Evolutionary conservation across 2,888 invertebrate species (phyloP), one percentile per base, ranked within the genome.

Genomic region (Nyleta sp.): DNA sequence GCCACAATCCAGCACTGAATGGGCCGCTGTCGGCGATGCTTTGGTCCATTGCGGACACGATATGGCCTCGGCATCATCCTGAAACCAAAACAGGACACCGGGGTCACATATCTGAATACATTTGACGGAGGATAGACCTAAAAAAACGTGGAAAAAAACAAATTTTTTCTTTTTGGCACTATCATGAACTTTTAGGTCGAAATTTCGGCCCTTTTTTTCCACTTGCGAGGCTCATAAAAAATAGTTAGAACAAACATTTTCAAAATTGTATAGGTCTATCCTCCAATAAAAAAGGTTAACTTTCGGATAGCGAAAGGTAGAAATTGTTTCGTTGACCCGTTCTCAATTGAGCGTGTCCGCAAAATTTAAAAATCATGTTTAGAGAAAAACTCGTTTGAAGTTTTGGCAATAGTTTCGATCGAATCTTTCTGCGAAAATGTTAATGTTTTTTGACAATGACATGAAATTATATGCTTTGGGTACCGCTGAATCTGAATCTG

Each of bases 11-110:
- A 35, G 5, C 8, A 35, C 2, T 35, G 35, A 35, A 8, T 35
- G 35, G 35, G 35, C 35, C 35, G 35, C 35, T 35, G 35, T 35
- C 35, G 35, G 35, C 35, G 35, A 35, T 35, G 35, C 35, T 35
- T 8, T 35, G 35, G 5, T 35, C 35, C 2, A 3, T 35, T 3
- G 35, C 8, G 35, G 2, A 35, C 35, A 35, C 35, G 2, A 3
- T 35, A 35, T 6, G 35, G 35, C 8, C 35, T 35, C 35, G 8
- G 35, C 35, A 35, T 35, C 35, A 6, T 6, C 8, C 35, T 35
- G n/a, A 35, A 35, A 35, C 8, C 35, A 35, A 35, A 35, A 6
- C 2, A 35, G 35, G 35, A 35, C 35, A 35, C 2, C 35, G 35
- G 35, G 35, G 35, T 35, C 35, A 35, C 2, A 35, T 6, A 35